These are phyloP conservation scores for Perdita meconis DNA, from an alignment of 2,888 invertebrate species.

Conservation along the genomic window DNA sequence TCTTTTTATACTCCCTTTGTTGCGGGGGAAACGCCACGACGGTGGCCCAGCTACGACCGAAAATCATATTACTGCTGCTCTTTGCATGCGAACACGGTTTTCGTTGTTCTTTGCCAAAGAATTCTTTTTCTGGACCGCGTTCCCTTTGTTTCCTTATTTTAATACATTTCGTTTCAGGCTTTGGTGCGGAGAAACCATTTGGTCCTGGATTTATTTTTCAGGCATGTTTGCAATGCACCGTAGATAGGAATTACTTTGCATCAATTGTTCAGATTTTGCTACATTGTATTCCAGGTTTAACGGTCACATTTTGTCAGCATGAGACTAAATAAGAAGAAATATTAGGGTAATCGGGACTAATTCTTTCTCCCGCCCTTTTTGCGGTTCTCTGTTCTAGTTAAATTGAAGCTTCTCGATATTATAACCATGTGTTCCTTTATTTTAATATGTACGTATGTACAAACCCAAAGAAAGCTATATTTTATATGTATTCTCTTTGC, in stretches of 20 bases:
- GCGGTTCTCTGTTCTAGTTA: too few relatives aligned
- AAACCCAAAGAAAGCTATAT: too few relatives aligned
- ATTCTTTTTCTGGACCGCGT: background rate
- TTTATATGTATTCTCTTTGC: background rate
- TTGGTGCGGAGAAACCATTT: too few relatives aligned
- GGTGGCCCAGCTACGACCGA: constrained; percentile 32
- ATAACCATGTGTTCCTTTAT: too few relatives aligned
- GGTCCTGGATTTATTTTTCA: too few relatives aligned
- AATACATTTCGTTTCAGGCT: background rate
- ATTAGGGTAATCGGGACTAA: background rate
- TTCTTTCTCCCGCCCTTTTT: background rate
- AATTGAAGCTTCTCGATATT: too few relatives aligned
- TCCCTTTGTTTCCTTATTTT: background rate
- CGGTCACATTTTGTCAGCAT: too few relatives aligned
- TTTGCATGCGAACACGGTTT: constrained; percentile 53
- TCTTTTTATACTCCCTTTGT: constrained; percentile 17
- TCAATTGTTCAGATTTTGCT: too few relatives aligned
- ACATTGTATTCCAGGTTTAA: too few relatives aligned
- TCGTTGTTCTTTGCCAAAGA: constrained; percentile 14
- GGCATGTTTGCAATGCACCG: too few relatives aligned
- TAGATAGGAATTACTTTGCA: too few relatives aligned
- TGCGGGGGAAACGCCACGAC: constrained; percentile 49
- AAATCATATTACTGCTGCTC: constrained; percentile 56
- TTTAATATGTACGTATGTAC: too few relatives aligned
- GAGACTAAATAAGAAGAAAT: background rate